A percentile compares a stretch with the other conserved stretches of the same genome.
These are phyloP conservation scores for Zaprionus ghesquierei DNA, from an alignment of 1,140 invertebrate genomes.

Conservation along the genomic window DNA sequence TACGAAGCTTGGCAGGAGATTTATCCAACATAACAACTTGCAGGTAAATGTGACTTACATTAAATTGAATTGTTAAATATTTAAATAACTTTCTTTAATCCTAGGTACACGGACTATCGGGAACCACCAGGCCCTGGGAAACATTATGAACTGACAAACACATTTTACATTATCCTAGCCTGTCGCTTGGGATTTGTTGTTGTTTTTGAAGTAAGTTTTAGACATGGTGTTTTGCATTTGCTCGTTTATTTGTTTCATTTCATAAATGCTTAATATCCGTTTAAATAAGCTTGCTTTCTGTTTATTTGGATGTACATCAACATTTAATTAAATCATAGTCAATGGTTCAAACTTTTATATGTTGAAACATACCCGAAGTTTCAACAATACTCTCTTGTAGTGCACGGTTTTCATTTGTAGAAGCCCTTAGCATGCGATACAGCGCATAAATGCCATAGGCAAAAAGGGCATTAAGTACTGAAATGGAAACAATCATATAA, in stretches of 20 bases:
- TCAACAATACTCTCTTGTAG: constrained; percentile 70
- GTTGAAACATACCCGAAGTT: constrained; percentile 70
- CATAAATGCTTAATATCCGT: constrained; percentile 44
- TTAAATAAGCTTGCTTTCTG: constrained; percentile 49
- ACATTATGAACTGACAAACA: constrained; percentile 88
- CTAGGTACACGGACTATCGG: constrained; percentile 88
- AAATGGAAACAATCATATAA: neutral
- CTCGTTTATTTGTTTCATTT: constrained; percentile 36
- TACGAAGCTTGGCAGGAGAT: constrained; percentile 67
- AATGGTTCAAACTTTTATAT: constrained; percentile 63
- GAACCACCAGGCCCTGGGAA: constrained; percentile 86
- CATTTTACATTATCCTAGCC: constrained; percentile 96
- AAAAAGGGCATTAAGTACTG: constrained; percentile 69
- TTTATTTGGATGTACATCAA: constrained; percentile 13
- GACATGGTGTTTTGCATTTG: constrained; percentile 6
- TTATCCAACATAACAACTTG: constrained; percentile 61
- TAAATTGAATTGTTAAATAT: neutral
- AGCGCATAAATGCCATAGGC: constrained; percentile 69
- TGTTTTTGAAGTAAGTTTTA: constrained; percentile 91
- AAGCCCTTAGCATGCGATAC: constrained; percentile 64
- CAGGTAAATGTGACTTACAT: constrained; percentile 82
- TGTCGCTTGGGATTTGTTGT: constrained; percentile 95
- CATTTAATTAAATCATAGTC: constrained; percentile 16
- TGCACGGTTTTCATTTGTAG: constrained; percentile 63
- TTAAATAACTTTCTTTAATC: neutral